phyloP scores from a whole-genome alignment of 2,113 vertebrate species.

The pig (Sus scrofa) region DNA sequence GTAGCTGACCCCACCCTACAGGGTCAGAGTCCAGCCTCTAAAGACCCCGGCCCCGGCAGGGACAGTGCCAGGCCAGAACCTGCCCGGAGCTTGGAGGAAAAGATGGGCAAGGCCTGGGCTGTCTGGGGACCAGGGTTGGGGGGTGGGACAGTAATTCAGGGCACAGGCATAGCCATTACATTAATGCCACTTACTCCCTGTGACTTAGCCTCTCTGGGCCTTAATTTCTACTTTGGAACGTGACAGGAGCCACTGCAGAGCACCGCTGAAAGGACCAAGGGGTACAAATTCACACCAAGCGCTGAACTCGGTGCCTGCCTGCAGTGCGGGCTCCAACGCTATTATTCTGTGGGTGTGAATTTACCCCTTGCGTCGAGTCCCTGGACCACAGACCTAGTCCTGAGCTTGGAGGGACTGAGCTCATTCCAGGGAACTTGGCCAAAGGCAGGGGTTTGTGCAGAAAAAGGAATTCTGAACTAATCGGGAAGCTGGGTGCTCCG shows the following conservation, averaged over 20 bases:
- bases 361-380: background rate
- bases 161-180: background rate
- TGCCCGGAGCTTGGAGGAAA: background rate
- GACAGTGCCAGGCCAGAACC: background rate
- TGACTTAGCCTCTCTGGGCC: background rate
- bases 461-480: background rate
- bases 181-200: rapidly evolving
- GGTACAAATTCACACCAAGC: rapidly evolving
- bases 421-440: background rate
- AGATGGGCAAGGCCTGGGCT: background rate
- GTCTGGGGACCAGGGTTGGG: background rate
- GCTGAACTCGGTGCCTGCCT: rapidly evolving
- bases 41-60: background rate
- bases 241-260: background rate
- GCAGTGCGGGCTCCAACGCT: rapidly evolving
- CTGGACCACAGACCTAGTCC: background rate
- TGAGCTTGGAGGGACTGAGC: background rate
- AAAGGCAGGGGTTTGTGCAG: background rate
- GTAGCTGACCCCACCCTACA: background rate
- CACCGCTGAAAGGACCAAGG: rapidly evolving
- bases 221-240: background rate
- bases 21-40: background rate
- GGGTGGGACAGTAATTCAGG: too few relatives aligned
- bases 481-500: background rate
- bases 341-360: background rate